These are phyloP conservation scores for Brachionus sp. DNA, from an alignment of 1,140 invertebrate species.

Conservation along the genomic window DNA sequence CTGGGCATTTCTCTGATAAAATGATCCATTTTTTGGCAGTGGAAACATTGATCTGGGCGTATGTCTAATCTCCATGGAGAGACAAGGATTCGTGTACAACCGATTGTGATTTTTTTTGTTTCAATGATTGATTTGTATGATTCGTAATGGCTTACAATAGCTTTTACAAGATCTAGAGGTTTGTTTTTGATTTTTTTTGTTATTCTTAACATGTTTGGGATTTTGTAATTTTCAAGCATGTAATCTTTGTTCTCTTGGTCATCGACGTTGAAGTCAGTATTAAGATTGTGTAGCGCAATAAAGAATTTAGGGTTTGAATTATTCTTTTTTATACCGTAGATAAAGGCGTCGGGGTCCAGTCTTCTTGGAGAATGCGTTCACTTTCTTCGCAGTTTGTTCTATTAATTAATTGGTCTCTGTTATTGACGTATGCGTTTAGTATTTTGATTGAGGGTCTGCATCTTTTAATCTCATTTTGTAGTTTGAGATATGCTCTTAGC, in stretches of 20 bases:
- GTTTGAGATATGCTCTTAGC: not conserved
- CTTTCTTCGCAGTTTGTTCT: not conserved
- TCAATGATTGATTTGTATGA: not conserved
- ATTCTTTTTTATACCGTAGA: not conserved
- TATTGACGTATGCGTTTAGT: not conserved
- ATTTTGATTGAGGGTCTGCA: not conserved
- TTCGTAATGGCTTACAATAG: not conserved
- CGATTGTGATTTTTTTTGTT: not conserved
- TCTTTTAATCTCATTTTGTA: not conserved
- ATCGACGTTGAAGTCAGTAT: not conserved
- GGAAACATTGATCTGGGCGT: not conserved
- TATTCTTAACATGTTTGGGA: not conserved
- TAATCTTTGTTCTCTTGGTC: not conserved
- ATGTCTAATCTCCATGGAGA: not conserved
- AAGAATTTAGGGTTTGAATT: not conserved
- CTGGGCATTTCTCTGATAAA: not conserved
- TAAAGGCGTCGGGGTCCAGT: not conserved
- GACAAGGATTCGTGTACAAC: not conserved
- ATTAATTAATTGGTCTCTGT: not conserved
- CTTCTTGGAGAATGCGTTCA: not conserved
- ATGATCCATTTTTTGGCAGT: constrained; percentile 4
- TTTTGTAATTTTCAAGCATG: not conserved
- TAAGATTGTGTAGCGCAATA: not conserved
- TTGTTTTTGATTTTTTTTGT: not conserved
- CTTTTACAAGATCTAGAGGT: not conserved